Evolutionary conservation across 2,888 invertebrate genomes (phyloP), one percentile per base, ranked within the genome.

Genomic region (Andrena dorsata): DNA sequence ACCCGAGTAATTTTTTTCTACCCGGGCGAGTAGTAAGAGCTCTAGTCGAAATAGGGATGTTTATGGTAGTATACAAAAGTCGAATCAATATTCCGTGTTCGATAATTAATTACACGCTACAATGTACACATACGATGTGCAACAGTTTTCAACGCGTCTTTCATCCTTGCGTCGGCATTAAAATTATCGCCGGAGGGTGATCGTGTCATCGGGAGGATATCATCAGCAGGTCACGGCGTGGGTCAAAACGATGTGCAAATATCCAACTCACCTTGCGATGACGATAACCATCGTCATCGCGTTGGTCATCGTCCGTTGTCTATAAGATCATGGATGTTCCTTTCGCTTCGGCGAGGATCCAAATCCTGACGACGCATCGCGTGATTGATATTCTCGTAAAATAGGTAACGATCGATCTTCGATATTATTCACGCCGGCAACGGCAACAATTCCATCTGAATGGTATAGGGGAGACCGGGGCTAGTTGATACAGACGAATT

Each of bases 171-270:
- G 61, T 47, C 30, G 60, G 32, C 56, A 65, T 76, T 60, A 74
- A 77, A 74, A 73, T 30, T 72, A 75, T 83, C 26, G 84, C 84
- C 82, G n/a, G 64, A 61, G 84, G 84, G 66, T 28, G 80, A 84
- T 79, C 77, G 72, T 84, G 82, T 84, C 80, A 82, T 82, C 76
- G 75, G n/a, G 49, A 23, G 74, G 74, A 71, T 51, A 79, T 70
- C 74, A 72, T 79, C 75, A 72, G 68, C 60, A 64, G 86, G 80
- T 86, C 79, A 70, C 60, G 68, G 41, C 80, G 61, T 16, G 78
- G 84, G 84, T 87, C 86, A 80, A 68, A 82, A 53, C 49, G 78
- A 76, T 73, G 74, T 72, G 78, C 78, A 82, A 84, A 86, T 72
- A 86, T 65, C 75, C 76, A 69, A 84, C 76, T 86, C 70, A 72